Percentiles rank a stretch among this genome's conserved stretches.
Evolutionary conservation across 2,797 vertebrate species (phyloP).

Genomic region (Xerus rutilus): DNA sequence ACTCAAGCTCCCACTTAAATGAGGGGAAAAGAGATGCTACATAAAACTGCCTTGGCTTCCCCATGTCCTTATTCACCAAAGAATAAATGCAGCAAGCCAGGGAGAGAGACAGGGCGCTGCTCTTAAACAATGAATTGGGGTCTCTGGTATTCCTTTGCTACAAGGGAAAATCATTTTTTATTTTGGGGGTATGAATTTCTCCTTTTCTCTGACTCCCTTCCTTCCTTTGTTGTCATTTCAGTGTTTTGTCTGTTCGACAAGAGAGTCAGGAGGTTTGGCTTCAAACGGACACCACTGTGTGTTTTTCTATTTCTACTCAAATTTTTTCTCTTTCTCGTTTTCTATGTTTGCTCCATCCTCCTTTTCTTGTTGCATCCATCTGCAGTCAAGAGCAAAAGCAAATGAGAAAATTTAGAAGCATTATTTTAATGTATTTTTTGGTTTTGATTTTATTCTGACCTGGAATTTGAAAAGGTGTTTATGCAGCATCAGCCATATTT

Average conservation of each 20-base stretch:
- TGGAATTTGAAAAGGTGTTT: conserved; percentile 68
- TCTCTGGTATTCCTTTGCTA: not conserved
- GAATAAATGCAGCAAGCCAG: conserved; percentile 42
- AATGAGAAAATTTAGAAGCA: not conserved
- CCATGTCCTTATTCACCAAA: not conserved
- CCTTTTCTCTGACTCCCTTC: not conserved
- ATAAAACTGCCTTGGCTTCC: conserved; percentile 60
- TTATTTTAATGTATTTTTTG: not conserved
- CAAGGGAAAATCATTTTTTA: not conserved
- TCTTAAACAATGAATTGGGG: not conserved
- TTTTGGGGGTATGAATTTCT: not conserved
- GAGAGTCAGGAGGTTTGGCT: not conserved
- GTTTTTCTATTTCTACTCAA: not conserved
- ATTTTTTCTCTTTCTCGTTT: not conserved
- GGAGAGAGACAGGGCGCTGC: accelerated
- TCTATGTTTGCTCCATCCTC: not conserved
- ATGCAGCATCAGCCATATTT: conserved; percentile 1
- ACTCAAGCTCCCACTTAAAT: conserved; percentile 67
- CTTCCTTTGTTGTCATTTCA: not conserved
- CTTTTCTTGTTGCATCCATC: not conserved
- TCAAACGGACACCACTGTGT: accelerated
- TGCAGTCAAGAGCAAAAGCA: not conserved
- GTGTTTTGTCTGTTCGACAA: not conserved
- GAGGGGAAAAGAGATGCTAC: not conserved
- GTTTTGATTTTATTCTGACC: conserved; percentile 65